Evolutionary conservation across 1,140 invertebrate species (phyloP), one percentile per base, ranked within the genome.

Genomic region (Lordiphosa stackelbergi): DNA sequence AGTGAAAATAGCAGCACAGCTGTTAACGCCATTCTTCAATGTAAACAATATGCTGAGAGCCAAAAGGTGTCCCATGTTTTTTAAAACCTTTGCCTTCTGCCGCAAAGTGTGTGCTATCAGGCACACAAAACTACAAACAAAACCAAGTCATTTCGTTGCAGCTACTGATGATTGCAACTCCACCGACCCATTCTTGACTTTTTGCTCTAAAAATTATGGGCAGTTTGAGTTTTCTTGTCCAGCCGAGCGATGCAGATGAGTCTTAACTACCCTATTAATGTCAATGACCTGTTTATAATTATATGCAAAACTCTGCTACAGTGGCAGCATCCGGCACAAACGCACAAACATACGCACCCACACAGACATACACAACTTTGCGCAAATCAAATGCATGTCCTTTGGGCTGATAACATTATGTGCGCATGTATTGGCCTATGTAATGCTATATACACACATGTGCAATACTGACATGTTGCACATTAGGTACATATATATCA

Each of bases 281-380:
- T 83, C 77, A 83, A 84, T 84, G 77, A 83, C 77, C 77, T 83
- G 77, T 54, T 73, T 84, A 83, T 84, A 77, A 83, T 84, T 84
- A 84, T 83, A 83, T 81, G 73, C 78, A 84, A 84, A 63, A 81
- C 54, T 61, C 28, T 54, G 53, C 42, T 47, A 48, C 28, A 49
- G 53, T 49, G 46, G 51, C 74, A 66, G 49, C 68, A 61, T 41
- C 61, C 69, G 52, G 61, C 54, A 73, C 48, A 42, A 13, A 42
- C 68, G 19, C 53, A 66, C 46, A 69, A 47, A 47, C 10, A 60
- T 11, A 53, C 16, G 52, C 6, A 45, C 19, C 19, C 36, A 59
- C 28, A 53, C 54, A 60, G 24, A 49, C 35, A 59, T 31, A 19
- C 19, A 68, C 35, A 60, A 35, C 68, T 72, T 54, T 58, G 56